A percentile compares a stretch with the other conserved stretches of the same genome.
These are phyloP conservation scores for Marasmarcha lunaedactyla DNA, from an alignment of 2,888 invertebrate genomes.

Conservation along the genomic window DNA sequence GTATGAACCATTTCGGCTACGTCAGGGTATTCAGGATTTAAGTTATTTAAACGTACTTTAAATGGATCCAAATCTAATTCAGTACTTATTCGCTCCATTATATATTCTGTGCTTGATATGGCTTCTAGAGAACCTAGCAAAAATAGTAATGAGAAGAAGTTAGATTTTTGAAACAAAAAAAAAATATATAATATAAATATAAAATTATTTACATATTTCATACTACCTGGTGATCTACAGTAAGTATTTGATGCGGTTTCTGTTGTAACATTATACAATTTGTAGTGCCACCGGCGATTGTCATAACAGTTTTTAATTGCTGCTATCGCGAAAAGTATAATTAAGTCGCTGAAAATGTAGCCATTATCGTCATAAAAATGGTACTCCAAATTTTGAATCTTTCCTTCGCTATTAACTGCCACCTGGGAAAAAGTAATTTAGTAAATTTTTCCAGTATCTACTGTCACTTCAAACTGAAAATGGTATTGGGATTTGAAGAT, in stretches of 20 bases:
- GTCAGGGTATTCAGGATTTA: conserved; percentile 9
- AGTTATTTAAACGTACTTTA: conserved; percentile 12
- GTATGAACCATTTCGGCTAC: conserved; percentile 21
- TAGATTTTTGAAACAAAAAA: too few species aligned
- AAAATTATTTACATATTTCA: too few species aligned
- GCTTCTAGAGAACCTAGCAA: neutral
- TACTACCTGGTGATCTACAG: conserved; percentile 6
- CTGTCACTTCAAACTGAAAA: too few species aligned
- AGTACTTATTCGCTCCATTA: conserved; percentile 16
- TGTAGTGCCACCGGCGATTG: conserved; percentile 18
- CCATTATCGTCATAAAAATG: conserved; percentile 44
- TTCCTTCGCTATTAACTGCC: neutral
- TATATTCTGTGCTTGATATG: conserved; percentile 2
- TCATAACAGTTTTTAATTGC: neutral
- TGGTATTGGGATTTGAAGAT: too few species aligned
- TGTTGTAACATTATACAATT: conserved; percentile 18
- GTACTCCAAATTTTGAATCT: conserved; percentile 34
- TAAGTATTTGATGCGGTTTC: conserved; percentile 23
- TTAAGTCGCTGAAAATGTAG: neutral
- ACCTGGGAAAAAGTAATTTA: neutral
- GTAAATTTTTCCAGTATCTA: too few species aligned
- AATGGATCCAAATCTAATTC: conserved; percentile 13
- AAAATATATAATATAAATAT: too few species aligned
- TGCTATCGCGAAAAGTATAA: neutral
- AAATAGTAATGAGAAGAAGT: too few species aligned